Conservation (phyloP, 2,113 vertebrate species). For the Loxodonta africana region DNA sequence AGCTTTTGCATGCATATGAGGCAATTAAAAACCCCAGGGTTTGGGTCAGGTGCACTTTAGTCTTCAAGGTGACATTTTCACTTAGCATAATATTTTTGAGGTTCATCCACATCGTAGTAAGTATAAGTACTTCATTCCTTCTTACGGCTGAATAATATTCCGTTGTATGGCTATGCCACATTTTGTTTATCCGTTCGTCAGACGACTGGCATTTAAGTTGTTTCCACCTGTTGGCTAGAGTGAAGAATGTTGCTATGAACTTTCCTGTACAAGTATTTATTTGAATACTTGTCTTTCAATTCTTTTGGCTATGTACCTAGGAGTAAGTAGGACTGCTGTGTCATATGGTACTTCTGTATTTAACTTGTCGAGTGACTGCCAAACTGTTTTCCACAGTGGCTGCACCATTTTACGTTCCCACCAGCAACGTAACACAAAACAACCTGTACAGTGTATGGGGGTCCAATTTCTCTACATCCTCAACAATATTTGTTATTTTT, state of each 20-base stretch:
- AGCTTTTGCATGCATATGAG: too few relatives aligned
- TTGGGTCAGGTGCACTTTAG: too few relatives aligned
- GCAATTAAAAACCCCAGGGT: too few relatives aligned
- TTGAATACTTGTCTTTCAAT: neutral
- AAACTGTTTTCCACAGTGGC: neutral
- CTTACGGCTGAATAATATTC: neutral
- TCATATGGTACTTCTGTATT: neutral
- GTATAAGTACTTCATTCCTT: neutral
- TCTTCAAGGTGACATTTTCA: neutral
- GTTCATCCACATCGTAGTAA: neutral
- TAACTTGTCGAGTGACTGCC: neutral
- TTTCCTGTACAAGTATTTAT: neutral
- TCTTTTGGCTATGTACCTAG: neutral
- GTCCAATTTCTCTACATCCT: neutral
- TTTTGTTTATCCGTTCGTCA: neutral
- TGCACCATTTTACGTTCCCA: neutral
- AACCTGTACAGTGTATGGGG: neutral
- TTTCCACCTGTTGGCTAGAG: neutral
- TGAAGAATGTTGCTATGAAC: neutral
- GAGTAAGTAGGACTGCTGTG: neutral
- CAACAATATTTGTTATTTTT: neutral
- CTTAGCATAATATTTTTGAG: neutral
- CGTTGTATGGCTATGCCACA: neutral
- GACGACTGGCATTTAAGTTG: neutral
- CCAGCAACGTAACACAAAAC: neutral